Conservation (phyloP, 2,888 invertebrate species). For the Drosophila borborema region DNA sequence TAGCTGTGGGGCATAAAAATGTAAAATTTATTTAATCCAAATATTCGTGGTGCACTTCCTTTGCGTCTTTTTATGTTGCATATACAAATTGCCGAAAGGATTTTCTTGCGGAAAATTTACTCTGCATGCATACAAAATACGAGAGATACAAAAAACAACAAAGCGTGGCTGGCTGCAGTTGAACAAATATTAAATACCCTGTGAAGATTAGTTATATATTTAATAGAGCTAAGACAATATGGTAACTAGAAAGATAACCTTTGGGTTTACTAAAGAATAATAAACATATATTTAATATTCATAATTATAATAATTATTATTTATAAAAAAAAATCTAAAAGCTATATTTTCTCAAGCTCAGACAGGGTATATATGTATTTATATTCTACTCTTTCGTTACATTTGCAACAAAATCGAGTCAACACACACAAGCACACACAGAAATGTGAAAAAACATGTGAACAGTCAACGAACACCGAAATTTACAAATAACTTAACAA, state of each 20-base stretch:
- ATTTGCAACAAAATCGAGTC: conserved; percentile 2
- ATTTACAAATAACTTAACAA: conserved; percentile 80
- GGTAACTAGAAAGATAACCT: no score
- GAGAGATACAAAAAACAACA: conserved; percentile 34
- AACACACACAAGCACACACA: not conserved
- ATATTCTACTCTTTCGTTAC: conserved; percentile 1
- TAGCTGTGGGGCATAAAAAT: conserved; percentile 43
- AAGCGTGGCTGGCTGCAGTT: not conserved
- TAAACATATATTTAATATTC: no score
- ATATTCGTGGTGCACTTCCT: conserved; percentile 34
- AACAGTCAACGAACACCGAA: conserved; percentile 58
- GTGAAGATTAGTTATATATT: no score
- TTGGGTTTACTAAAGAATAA: no score
- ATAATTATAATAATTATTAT: no score
- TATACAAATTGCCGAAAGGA: conserved; percentile 70
- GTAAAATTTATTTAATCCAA: conserved; percentile 63
- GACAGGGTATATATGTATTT: no score
- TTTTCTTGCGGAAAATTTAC: conserved; percentile 62
- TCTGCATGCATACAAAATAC: conserved; percentile 44
- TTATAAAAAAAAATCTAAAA: no score
- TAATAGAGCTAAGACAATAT: no score
- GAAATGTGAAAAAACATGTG: conserved; percentile 24
- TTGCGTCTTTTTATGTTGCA: conserved; percentile 59
- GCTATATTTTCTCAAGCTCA: no score
- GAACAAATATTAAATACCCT: conserved; percentile 11